Base-by-base conservation (phyloP, 2,797 vertebrate species). In the Pachyuromys duprasi region DNA sequence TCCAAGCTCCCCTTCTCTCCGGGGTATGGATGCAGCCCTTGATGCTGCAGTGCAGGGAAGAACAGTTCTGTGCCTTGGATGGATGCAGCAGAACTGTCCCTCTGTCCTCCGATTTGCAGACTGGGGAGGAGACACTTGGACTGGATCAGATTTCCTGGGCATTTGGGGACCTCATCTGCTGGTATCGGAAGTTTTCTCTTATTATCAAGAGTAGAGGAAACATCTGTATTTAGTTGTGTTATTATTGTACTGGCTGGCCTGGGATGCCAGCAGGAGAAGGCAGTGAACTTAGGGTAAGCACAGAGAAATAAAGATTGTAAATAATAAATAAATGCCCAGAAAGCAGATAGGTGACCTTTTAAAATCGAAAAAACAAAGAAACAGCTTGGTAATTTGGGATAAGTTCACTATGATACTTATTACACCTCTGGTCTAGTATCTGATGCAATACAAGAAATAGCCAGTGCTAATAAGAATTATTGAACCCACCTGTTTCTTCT, bases 361-460 rank as follows among this genome's bases (percentile, higher is more conserved):
- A 86, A 70, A 60, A 82, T 18, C 3, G 42, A 26, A 39, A 95
- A 55, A 88, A 63, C 90, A 93, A 53, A 36, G 82, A 93, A 60
- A 53, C 0, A 91, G 55, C 70, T 94, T 18, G 95, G 96, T 97
- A 94, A 96, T 90, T 57, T 97, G 97, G 78, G 60, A 89, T 92
- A 86, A 95, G 96, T 95, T 97, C 94, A 84, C 96, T 95, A 82
- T 90, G 72, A 95, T 96, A 97, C 97, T 97, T 90, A 94, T 98
- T 97, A 97, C 91, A 97, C 6, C 80, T 86, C 84, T 75, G 70
- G 78, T 97, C 91, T 89, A 62, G 63, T 95, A 95, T 97, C 94
- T 14, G 1, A 87, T 74, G 95, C 93, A 97, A 97, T 91, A 81
- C 57, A 90, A 93, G 76, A 93, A 69, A 76, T 93, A 98, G 96